Base-by-base conservation (phyloP, 1,140 invertebrate species). In the Hermetia illucens region DNA sequence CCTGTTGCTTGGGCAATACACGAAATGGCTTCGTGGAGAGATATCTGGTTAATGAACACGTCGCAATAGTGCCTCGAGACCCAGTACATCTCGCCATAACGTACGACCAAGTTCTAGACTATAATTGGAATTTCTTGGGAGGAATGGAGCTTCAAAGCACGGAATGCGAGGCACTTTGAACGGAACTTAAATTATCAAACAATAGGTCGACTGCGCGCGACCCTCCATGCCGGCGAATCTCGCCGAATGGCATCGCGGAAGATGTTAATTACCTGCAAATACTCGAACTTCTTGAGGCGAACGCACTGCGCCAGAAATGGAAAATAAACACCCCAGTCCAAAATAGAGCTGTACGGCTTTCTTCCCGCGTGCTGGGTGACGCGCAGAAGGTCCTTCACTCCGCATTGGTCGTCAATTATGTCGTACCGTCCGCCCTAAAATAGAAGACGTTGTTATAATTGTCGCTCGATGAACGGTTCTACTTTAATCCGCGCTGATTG, bases 281-380 rank as follows among this genome's bases (percentile, higher is more conserved):
- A 53, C 19, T 46, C 40, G 24, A 55, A 57, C 36, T 58, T 54
- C 32, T 56, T 54, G 25, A 50, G 53, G 10, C 62, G 55, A 21
- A 62, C 49, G 6, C 60, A 56, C 43, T 68, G 55, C 1, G 64
- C 55, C 21, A 70, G 41, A 44, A 62, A 65, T 51, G 52, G 46
- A 51, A 59, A 54, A 32, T 52, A 21, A 17, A 49, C 44, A 34
- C 47, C 51, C 52, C 51, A 52, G 43, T 55, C 47, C 22, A 53
- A 47, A 10, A 50, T 32, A 27, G 43, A 40, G 22, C 47, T 49
- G 9, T 49, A 57, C n/a, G 55, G 53, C 25, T 51, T 54, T 17
- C 46, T 27, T 13, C 53, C 48, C 16, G 51, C 46, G 41, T 58
- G 49, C 18, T 53, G 55, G 12, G 48, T 58, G 12, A 59, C 29